phyloP scores from a whole-genome alignment of 1,140 invertebrate species.

The Drosophila chauvacae region DNA sequence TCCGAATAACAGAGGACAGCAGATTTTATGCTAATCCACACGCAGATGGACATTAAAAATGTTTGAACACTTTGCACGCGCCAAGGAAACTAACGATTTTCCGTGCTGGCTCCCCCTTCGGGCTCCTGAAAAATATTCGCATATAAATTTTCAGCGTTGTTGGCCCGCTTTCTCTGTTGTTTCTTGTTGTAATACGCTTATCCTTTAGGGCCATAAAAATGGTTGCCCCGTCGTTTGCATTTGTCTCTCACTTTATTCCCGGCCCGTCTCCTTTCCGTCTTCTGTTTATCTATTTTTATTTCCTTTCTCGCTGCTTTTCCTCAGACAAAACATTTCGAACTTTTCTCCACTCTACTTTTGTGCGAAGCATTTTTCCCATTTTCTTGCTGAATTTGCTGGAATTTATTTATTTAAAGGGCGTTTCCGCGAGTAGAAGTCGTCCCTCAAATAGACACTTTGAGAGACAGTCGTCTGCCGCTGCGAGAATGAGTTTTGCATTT shows the following conservation, averaged over 20 bases:
- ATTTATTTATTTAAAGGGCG: conserved; percentile 68
- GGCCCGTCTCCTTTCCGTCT: conserved; percentile 5
- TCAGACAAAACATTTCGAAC: conserved; percentile 45
- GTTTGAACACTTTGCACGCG: conserved; percentile 72
- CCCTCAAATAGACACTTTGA: conserved; percentile 43
- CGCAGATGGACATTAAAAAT: conserved; percentile 78
- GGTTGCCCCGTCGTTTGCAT: conserved; percentile 68
- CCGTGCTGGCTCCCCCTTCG: background rate
- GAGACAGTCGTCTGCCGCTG: conserved; percentile 18
- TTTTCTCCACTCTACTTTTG: conserved; percentile 20
- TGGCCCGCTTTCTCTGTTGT: conserved; percentile 14
- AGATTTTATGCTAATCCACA: conserved; percentile 74
- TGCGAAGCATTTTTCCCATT: conserved; percentile 3
- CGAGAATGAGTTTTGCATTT: conserved; percentile 68
- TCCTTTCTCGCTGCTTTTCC: conserved; percentile 33
- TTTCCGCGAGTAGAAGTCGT: conserved; percentile 1
- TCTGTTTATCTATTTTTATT: conserved; percentile 32
- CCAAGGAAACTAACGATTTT: conserved; percentile 41
- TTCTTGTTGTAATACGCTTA: conserved; percentile 70
- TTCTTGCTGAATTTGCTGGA: conserved; percentile 52
- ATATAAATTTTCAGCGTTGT: conserved; percentile 34
- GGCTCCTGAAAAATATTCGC: conserved; percentile 21
- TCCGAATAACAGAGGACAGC: conserved; percentile 9
- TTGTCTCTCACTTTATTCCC: conserved; percentile 52
- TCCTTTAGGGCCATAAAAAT: conserved; percentile 73